Base-by-base conservation (phyloP, 2,888 invertebrate genomes). In the Therioaphis trifolii region DNA sequence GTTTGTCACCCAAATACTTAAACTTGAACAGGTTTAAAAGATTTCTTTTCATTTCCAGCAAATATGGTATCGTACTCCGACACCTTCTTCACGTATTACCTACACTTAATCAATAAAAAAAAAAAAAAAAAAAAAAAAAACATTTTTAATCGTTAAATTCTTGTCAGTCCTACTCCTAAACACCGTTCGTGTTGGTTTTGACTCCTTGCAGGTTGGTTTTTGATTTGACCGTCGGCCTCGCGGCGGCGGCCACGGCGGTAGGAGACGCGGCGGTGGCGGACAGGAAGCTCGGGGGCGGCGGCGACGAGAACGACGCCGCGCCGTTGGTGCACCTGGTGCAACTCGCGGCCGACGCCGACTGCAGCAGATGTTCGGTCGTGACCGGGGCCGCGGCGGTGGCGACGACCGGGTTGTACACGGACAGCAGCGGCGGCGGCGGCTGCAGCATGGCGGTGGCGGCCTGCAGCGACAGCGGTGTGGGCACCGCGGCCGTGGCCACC, bases 401-500 rank as follows among this genome's bases (percentile, higher is more conserved):
- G 76, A 14, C 15, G 40, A n/a, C 35, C 18, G 43, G n/a, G 5
- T 29, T 68, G 58, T 40, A 21, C 21, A 15, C 18, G 21, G 24
- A 35, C 40, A n/a, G 52, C 18, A 0, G 21, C 29, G n/a, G 63
- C 29, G 4, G 49, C 27, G 14, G 21, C 7, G 29, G n/a, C 0
- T 9, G 58, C 27, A 4, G 3, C 11, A 35, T 4, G 7, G n/a
- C 21, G 43, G 43, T 21, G 21, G 29, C 35, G 24, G 55, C 27
- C 0, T 9, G 58, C 27, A 4, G 3, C 11, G 29, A 35, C 9
- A 35, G n/a, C 21, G 43, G 43, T 21, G 55, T n/a, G 11, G 55
- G 35, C 40, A 24, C 27, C 75, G 82, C 79, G 63, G 86, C 58
- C 49, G 85, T 79, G 82, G 78, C 85, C 85, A 58, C 84, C 40